Evolutionary conservation across 1,140 invertebrate genomes (phyloP).

Genomic region (Idris sp.): DNA sequence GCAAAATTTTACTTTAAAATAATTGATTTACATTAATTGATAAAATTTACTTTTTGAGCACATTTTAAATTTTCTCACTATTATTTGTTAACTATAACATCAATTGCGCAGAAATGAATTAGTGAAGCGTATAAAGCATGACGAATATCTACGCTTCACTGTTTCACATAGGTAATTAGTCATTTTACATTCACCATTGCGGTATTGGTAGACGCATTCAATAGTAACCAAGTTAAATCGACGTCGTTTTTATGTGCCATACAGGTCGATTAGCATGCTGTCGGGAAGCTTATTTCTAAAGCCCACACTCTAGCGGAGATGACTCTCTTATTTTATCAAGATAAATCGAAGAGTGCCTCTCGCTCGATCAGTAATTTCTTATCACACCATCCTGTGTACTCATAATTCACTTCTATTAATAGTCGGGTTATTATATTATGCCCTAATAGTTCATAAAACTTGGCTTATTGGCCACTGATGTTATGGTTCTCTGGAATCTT

Average conservation of each 20-base stretch:
- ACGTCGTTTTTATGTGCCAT: conserved; percentile 43
- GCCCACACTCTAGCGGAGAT: conserved; percentile 27
- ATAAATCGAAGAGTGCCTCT: conserved; percentile 48
- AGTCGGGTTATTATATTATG: conserved; percentile 13
- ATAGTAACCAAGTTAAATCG: conserved; percentile 47
- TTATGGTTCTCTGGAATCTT: background rate
- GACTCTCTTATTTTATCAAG: conserved; percentile 53
- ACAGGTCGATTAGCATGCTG: conserved; percentile 50
- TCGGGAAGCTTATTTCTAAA: conserved; percentile 10
- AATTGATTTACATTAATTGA: no score
- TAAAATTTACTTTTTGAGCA: no score
- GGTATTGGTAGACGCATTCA: conserved; percentile 24
- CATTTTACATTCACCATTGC: conserved; percentile 10
- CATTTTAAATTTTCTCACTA: no score
- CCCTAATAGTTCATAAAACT: background rate
- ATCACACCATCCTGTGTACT: conserved; percentile 30
- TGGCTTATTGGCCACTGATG: background rate
- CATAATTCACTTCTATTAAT: conserved; percentile 34
- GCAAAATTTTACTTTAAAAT: no score
- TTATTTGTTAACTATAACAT: no score
- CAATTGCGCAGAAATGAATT: no score
- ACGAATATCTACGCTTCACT: conserved; percentile 26
- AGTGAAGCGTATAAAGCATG: conserved; percentile 27
- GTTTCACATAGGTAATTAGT: conserved; percentile 40
- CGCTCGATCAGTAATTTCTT: conserved; percentile 39